Evolutionary conservation across 2,113 vertebrate genomes (phyloP), one percentile per base, ranked within the genome.

Genomic region (Tetrax tetrax): DNA sequence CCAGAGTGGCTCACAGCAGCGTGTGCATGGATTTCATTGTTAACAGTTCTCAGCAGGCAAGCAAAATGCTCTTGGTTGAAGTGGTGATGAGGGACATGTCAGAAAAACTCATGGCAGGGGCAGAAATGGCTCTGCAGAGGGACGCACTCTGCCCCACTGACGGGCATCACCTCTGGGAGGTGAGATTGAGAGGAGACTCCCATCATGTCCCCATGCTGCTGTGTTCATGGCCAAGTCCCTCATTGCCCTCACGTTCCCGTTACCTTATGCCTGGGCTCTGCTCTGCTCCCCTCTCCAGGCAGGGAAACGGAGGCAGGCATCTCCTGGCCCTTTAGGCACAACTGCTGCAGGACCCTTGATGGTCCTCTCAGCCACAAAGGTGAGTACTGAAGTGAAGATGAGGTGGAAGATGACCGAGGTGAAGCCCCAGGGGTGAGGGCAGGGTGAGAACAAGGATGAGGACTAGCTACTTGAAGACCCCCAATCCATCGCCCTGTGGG

Each of bases 161-260:
- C 3, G 8, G 60, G 16, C 0, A 1, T 38, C 33, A 71, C 29
- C 11, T 31, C 35, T 10, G 60, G 10, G 7, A 78, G 31, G 4
- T 60, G 17, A 70, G 22, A 41, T 2, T 9, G 4, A 18, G 8
- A 69, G 25, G 22, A 78, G 31, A 47, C 3, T 2, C 6, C 2
- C 15, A 31, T 3, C n/a, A 29, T 15, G 35, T 47, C 16, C 59
- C 10, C 21, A 25, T 4, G 9, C 6, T 84, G n/a, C 29, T 78
- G 2, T 31, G n/a, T 43, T 68, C 56, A 31, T 12, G 12, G 54
- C 22, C 27, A 31, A 16, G 14, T 27, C 25, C 60, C 7, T 43
- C 41, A 14, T 0, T 2, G 54, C 13, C 25, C 37, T 82, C 20
- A 37, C 0, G 0, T 11, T 66, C n/a, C 14, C 35, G 79, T 53